phyloP scores from a whole-genome alignment of 2,797 vertebrate species.

The Hylomyscus alleni region DNA sequence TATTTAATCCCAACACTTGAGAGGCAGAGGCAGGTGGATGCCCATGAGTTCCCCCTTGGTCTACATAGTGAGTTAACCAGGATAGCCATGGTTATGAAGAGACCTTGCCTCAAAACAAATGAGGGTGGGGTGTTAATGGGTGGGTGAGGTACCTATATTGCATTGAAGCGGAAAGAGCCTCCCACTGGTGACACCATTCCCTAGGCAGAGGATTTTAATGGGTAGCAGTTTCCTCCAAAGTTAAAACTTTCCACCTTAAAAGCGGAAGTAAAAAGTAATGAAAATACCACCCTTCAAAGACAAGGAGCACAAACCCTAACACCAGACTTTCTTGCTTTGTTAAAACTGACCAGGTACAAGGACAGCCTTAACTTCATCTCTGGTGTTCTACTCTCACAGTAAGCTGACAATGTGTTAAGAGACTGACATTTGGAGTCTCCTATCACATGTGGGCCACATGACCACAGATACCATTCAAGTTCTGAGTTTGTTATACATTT shows the following conservation, averaged over 20 bases:
- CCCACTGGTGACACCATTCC: background rate
- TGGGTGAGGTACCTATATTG: background rate
- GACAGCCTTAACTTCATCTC: background rate
- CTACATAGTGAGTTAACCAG: background rate
- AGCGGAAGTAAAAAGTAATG: background rate
- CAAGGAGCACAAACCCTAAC: background rate
- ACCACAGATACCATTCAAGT: background rate
- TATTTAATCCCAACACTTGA: background rate
- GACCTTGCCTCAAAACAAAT: background rate
- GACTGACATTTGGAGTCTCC: background rate
- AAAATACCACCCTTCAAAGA: background rate
- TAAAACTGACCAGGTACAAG: background rate
- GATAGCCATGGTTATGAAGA: background rate
- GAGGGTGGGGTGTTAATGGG: background rate
- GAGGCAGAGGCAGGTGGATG: background rate
- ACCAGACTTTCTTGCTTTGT: background rate
- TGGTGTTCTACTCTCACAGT: background rate
- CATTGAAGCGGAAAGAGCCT: background rate
- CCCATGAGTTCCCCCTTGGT: background rate
- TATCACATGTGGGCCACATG: background rate
- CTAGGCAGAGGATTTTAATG: background rate
- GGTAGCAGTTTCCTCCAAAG: background rate
- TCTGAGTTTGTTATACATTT: constrained; percentile 47
- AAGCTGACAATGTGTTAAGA: background rate
- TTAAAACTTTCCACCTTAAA: background rate